phyloP scores from a whole-genome alignment of 2,888 invertebrate genomes.

The Notodonta dromedarius region DNA sequence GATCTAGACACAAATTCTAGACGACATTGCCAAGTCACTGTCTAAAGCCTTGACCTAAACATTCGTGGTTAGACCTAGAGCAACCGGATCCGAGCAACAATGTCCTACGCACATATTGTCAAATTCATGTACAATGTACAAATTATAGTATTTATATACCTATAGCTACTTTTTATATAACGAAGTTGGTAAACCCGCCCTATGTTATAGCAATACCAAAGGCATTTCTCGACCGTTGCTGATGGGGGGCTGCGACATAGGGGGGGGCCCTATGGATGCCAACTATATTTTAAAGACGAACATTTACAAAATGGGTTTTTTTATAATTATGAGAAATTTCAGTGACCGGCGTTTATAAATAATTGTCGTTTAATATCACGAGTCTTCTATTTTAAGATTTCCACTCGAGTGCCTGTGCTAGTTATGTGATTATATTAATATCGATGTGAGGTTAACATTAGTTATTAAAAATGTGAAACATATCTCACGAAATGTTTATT shows the following conservation, averaged over 20 bases:
- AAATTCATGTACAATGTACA: background rate
- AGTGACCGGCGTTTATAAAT: background rate
- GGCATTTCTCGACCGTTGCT: too few relatives aligned
- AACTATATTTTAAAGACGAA: too few relatives aligned
- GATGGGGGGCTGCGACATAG: too few relatives aligned
- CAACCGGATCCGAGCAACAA: background rate
- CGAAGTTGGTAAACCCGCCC: too few relatives aligned
- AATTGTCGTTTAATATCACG: background rate
- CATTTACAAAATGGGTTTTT: too few relatives aligned
- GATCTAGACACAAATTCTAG: background rate
- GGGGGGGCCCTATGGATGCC: too few relatives aligned
- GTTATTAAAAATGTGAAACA: constrained; percentile 39
- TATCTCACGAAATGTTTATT: constrained; percentile 54
- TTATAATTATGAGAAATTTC: too few relatives aligned
- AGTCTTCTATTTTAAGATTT: constrained; percentile 35
- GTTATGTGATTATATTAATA: constrained; percentile 40
- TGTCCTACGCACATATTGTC: background rate
- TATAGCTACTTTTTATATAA: too few relatives aligned
- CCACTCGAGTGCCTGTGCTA: constrained; percentile 58
- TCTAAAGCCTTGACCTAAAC: constrained; percentile 5
- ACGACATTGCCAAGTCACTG: constrained; percentile 21
- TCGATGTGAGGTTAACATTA: constrained; percentile 45
- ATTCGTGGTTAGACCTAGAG: background rate
- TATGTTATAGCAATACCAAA: too few relatives aligned
- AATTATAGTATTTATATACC: too few relatives aligned